These are phyloP conservation scores for Miichthys miiuy DNA, from an alignment of 2,797 vertebrate genomes.

Conservation along the genomic window DNA sequence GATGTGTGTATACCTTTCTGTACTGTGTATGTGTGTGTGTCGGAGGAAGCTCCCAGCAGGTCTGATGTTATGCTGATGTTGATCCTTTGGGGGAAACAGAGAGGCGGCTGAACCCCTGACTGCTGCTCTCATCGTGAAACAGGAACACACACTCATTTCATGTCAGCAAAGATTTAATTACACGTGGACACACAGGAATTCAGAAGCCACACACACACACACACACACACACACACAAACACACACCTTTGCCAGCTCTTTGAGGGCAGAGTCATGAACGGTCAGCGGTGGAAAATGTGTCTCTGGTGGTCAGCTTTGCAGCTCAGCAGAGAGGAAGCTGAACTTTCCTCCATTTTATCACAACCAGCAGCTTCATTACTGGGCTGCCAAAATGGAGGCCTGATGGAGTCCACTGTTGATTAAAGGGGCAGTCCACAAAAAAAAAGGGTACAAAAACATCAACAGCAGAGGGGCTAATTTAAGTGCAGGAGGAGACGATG, in stretches of 20 bases:
- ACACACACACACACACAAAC: conserved; percentile 36
- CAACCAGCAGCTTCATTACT: conserved; percentile 79
- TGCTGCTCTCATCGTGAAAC: conserved; percentile 72
- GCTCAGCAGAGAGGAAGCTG: conserved; percentile 70
- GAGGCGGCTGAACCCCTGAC: conserved; percentile 60
- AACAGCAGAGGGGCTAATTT: neutral
- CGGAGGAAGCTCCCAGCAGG: conserved; percentile 57
- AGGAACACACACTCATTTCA: conserved; percentile 70
- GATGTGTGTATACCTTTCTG: conserved; percentile 39
- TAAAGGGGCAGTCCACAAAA: conserved; percentile 70
- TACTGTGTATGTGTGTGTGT: conserved; percentile 42
- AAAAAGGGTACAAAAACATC: neutral
- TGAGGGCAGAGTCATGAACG: conserved; percentile 64
- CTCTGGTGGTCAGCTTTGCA: conserved; percentile 64
- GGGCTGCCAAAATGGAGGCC: conserved; percentile 82
- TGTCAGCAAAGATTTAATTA: conserved; percentile 83
- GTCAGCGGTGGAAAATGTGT: conserved; percentile 73
- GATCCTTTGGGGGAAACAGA: conserved; percentile 63
- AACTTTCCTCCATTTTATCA: conserved; percentile 85
- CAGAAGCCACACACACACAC: conserved; percentile 41
- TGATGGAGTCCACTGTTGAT: conserved; percentile 75
- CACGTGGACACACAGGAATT: conserved; percentile 69
- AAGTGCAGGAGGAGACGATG: conserved; percentile 1
- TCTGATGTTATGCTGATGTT: conserved; percentile 77
- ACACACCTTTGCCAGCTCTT: conserved; percentile 45